Evolutionary conservation across 1,140 invertebrate genomes (phyloP), one percentile per base, ranked within the genome.

Genomic region (Drosophila obscura): DNA sequence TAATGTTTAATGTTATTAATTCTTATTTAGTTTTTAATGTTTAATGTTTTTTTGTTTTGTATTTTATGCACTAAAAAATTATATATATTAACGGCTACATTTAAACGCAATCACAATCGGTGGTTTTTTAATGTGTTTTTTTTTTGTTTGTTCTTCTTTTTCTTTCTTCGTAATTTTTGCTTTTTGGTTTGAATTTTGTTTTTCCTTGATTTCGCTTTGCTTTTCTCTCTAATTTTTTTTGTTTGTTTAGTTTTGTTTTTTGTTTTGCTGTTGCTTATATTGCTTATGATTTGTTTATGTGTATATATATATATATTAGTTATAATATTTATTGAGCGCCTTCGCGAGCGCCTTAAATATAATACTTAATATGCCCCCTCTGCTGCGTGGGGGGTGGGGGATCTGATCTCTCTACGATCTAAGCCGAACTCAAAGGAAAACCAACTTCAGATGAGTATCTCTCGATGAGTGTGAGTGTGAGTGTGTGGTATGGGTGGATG

Each of bases 81-180:
- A 39, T 58, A 69, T 88, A 88, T 88, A 88, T 80, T 79, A 88
- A 88, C 83, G 77, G 75, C 82, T 88, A 88, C 75, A 87, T 85
- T 91, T 91, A 91, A 91, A 91, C 90, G 90, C 90, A 91, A 91
- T 91, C 90, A 91, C 88, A 91, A 91, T 91, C 90, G 90, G 90
- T 91, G 90, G 90, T 91, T 91, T 84, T 85, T 76, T 61, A 71
- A 83, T 80, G 75, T 73, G 77, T 83, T 83, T 73, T 78, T 73
- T 64, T 73, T 75, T 69, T 73, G 77, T 83, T 83, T 73, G 76
- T 73, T n/a, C n/a, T 64, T 73, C 73, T 69, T 49, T 56, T 64
- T 31, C 64, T 71, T 44, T 72, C 64, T 56, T 45, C 53, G 28
- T 73, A 73, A 57, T 79, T 78, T 83, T 63, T 68, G 46, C 60